Percentiles rank a stretch among this genome's conserved stretches.
Conservation (phyloP, 2,888 invertebrate genomes). For the Campopleginae sp. region DNA sequence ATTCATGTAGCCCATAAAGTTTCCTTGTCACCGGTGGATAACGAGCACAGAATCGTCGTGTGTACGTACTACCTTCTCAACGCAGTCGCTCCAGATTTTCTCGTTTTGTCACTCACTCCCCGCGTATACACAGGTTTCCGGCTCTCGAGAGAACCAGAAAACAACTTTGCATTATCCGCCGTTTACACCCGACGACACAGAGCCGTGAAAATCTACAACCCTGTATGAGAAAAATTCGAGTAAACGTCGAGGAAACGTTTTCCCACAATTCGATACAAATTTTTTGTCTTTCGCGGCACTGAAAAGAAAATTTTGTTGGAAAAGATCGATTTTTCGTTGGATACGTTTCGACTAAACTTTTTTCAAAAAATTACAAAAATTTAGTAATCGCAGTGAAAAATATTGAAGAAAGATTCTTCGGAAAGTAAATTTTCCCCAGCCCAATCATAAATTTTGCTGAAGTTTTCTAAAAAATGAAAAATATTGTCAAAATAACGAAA, state of each 20-base stretch:
- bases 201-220: neutral
- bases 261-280: neutral
- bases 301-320: too few relatives aligned
- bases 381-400: too few relatives aligned
- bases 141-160: conserved; percentile 19
- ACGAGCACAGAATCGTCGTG: conserved; percentile 50
- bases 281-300: neutral
- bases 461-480: too few relatives aligned
- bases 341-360: too few relatives aligned
- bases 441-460: too few relatives aligned
- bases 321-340: too few relatives aligned
- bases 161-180: conserved; percentile 42
- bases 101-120: conserved; percentile 55
- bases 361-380: too few relatives aligned
- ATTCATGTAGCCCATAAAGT: conserved; percentile 38
- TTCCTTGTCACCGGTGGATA: conserved; percentile 56
- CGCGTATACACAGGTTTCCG: conserved; percentile 48
- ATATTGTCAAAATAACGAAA: too few relatives aligned
- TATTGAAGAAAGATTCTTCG: too few relatives aligned
- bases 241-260: neutral
- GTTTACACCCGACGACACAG: conserved; percentile 38
- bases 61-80: conserved; percentile 18
- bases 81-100: conserved; percentile 53
- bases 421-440: too few relatives aligned
- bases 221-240: neutral